Percentiles rank a stretch among this genome's conserved stretches.
phyloP scores from a whole-genome alignment of 2,113 vertebrate genomes.

The Hippolais icterina region DNA sequence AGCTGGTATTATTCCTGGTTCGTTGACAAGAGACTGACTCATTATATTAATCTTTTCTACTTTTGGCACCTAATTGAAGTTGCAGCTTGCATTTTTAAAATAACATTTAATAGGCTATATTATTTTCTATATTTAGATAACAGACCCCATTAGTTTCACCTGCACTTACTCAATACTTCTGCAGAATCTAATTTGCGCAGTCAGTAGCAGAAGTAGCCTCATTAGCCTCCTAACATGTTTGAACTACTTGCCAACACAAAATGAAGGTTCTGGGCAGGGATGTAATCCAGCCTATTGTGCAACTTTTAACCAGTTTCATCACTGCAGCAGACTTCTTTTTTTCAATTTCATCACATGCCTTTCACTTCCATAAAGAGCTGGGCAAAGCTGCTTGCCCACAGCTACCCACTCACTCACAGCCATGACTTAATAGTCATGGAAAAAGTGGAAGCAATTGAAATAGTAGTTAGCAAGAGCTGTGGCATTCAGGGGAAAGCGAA shows the following conservation, averaged over 20 bases:
- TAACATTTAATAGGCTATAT: slow-evolving; percentile 11
- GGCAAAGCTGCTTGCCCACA: slow-evolving; percentile 3
- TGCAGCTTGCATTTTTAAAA: background rate
- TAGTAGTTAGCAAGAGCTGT: background rate
- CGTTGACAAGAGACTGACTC: background rate
- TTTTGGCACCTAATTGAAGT: background rate
- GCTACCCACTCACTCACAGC: background rate
- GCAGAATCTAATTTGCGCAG: slow-evolving; percentile 24
- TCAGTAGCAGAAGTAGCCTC: slow-evolving; percentile 20
- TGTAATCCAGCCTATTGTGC: background rate
- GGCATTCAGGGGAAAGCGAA: background rate
- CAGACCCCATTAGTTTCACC: slow-evolving; percentile 41
- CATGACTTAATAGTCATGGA: background rate
- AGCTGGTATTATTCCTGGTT: background rate
- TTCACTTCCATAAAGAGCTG: slow-evolving; percentile 40
- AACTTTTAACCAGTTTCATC: slow-evolving; percentile 7
- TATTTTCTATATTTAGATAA: slow-evolving; percentile 45
- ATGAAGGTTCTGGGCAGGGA: background rate
- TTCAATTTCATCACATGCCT: background rate
- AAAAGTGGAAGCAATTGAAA: background rate
- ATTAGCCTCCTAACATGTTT: slow-evolving; percentile 11
- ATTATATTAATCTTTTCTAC: background rate
- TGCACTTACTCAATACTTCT: slow-evolving; percentile 19
- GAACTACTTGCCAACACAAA: background rate
- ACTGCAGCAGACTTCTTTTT: background rate